Evolutionary conservation across 2,797 vertebrate genomes (phyloP), one percentile per base, ranked within the genome.

Genomic region (Smutsia gigantea): DNA sequence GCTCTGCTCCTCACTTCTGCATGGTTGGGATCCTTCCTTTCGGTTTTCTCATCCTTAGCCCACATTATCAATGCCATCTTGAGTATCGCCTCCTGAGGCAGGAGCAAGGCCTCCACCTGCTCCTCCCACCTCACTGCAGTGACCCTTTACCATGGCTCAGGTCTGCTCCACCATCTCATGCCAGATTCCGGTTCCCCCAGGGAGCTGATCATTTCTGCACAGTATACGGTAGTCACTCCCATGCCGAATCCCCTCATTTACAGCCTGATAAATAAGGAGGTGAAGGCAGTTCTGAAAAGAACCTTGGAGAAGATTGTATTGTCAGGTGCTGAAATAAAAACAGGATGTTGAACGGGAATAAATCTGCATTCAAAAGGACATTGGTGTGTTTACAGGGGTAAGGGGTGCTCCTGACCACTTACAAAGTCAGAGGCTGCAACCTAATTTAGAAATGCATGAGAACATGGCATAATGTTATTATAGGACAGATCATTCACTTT

Each of bases 231-330:
- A 12, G 6, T 97, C 90, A 96, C 77, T 4, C 93, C 93, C 10
- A 25, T 91, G 42, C 82, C 93, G 69, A 97, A 95, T 75, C 78
- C 92, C 17, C 18, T 94, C 5, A 91, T 95, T 29, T 95, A 92
- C 18, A 94, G 88, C 51, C 59, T 94, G 29, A 95, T 93, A 57
- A 97, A 96, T 66, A 94, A 91, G 4, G 94, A 97, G 13, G 72
- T 95, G 9, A 96, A 93, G 69, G 64, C n/a, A 27, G 93, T 87
- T 14, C 57, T 90, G 49, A 79, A 37, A 86, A 90, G 87, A 93
- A 81, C 39, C 29, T 49, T 86, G 9, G 49, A 39, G 78, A 86
- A 86, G 14, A 61, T 74, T 93, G 31, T n/a, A 66, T 14, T 42
- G 34, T 87, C 55, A 25, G 46, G 23, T 51, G 12, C n/a, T 77